Base-by-base conservation (phyloP, 1,140 invertebrate species). In the Cardiocondyla obscurior region DNA sequence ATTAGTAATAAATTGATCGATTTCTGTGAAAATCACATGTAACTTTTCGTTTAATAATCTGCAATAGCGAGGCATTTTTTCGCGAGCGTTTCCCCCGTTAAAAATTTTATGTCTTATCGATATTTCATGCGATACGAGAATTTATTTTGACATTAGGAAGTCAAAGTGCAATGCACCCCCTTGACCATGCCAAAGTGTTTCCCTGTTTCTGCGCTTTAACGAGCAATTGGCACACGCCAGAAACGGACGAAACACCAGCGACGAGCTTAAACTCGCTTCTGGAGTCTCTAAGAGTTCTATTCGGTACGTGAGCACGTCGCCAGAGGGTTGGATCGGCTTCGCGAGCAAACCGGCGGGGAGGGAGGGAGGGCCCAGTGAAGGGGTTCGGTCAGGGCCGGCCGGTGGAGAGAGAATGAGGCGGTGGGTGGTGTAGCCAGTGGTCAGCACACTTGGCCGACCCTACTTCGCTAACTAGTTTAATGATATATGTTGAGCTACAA, bases 381-480 rank as follows among this genome's bases (percentile, higher is more conserved):
- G 85, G 82, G 85, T 83, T 84, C 67, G 86, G 85, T 84, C 82
- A 72, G 86, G 62, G 60, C 62, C 74, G 65, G 57, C 12, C 67
- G 77, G 81, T 69, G 57, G 76, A 74, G 85, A 87, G 84, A 85
- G 86, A 86, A 79, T 30, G 74, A 89, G 89, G 89, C 84, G 89
- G 90, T 87, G 89, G 91, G 90, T 88, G 88, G 87, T 89, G 89
- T 88, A 89, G 91, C 91, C 93, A 94, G 93, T 94, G 93, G 93
- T 94, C 93, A 94, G 93, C 93, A 94, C 93, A 94, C 93, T 94
- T 94, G 93, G 92, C 91, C 92, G 92, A 94, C 93, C 93, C 93
- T 94, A 94, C 93, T 94, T 94, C 92, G 93, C 93, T 94, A 94
- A 94, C 93, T 94, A 94, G 93, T 94, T 94, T 94, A 94, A 94